A percentile compares a stretch with the other conserved stretches of the same genome.
These are phyloP conservation scores for Nasonia longicornis DNA, from an alignment of 1,140 invertebrate species.

Conservation along the genomic window DNA sequence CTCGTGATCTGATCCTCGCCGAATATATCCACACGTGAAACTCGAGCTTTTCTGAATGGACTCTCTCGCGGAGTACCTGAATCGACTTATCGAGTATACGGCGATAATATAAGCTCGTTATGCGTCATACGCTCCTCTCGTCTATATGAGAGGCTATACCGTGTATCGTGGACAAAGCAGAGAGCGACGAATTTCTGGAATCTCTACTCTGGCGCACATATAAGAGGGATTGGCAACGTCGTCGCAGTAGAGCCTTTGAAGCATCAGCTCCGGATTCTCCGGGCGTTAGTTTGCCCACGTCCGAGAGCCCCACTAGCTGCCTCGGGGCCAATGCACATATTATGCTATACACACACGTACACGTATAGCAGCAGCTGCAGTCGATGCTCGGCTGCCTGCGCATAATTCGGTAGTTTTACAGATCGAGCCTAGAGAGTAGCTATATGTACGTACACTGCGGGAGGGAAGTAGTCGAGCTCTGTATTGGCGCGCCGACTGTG, in stretches of 20 bases:
- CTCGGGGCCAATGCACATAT: neutral
- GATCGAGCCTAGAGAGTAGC: neutral
- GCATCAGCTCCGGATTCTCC: neutral
- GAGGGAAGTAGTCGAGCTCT: neutral
- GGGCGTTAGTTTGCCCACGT: neutral
- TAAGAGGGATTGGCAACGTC: constrained; percentile 21
- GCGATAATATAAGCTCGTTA: neutral
- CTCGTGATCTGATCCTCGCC: no score
- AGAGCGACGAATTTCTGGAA: neutral
- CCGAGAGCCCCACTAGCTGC: neutral
- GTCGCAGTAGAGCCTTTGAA: neutral
- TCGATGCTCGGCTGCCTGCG: neutral
- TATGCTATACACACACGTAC: neutral
- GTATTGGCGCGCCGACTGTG: neutral
- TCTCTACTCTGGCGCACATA: neutral
- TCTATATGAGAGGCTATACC: neutral
- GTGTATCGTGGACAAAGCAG: neutral
- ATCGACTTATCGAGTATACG: no score
- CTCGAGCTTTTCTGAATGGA: no score
- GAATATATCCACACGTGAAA: no score
- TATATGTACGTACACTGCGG: neutral
- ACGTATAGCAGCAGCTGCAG: neutral
- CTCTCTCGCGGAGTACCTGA: no score
- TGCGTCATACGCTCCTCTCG: neutral
- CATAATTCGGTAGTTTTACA: neutral